Base-by-base conservation (phyloP, 2,113 vertebrate species). In the Sula dactylatra region DNA sequence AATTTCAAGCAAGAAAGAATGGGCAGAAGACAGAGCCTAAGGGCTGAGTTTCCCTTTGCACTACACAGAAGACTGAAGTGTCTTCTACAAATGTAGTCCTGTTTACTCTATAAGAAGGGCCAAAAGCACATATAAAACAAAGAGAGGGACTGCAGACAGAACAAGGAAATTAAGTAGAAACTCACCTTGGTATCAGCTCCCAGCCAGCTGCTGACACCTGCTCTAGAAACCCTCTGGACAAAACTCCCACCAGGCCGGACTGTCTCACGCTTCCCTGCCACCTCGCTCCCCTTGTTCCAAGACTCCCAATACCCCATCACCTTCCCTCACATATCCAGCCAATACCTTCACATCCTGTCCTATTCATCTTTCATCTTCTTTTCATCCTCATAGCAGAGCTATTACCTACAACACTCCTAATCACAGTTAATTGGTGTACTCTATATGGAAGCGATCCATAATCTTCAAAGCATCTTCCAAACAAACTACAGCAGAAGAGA, bases 401-500 rank as follows among this genome's bases (percentile, higher is more conserved):
- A 94, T 96, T 94, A 95, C 90, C 84, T 94, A 54, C 74, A 78
- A 49, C 66, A 6, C 72, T 92, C 82, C 92, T 97, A 96, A 94
- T 97, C 96, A 96, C 80, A 38, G 66, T 92, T 93, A 97, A 95
- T 96, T 96, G 93, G 78, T 71, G 81, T 56, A 95, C 38, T 22
- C 74, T 96, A 32, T 21, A 90, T 77, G 61, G 79, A 85, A 71
- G 67, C 93, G 83, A 94, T 96, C 90, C 92, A 95, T 95, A 88
- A 94, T 96, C 92, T 97, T 89, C 92, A 95, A 94, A 96, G 88
- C 86, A 94, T 95, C 94, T 88, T 50, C 88, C 66, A 93, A 94
- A 88, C 94, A 96, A 93, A 93, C 70, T 55, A 65, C 34, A 86
- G 89, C 56, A 91, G 94, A 52, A 70, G 44, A 91, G 83, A 92